phyloP scores from a whole-genome alignment of 2,797 vertebrate species.

The Fistularia tabacaria region DNA sequence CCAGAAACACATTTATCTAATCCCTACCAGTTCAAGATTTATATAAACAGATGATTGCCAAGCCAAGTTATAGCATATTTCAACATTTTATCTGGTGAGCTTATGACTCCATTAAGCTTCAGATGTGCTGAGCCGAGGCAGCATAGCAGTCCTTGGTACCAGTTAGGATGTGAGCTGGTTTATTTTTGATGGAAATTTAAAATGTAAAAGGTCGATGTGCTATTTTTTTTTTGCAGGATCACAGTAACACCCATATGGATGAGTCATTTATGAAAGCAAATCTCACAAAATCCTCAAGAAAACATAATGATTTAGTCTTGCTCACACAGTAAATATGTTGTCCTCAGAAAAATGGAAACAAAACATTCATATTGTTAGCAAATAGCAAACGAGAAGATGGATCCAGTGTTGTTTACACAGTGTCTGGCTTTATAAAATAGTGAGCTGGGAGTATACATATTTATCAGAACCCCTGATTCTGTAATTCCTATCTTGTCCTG shows the following conservation, averaged over 20 bases:
- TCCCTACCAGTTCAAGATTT: conserved; percentile 69
- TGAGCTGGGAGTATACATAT: conserved; percentile 4
- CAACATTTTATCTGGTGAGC: conserved; percentile 72
- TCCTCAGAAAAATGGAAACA: conserved; percentile 58
- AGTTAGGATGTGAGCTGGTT: conserved; percentile 82
- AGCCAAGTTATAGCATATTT: conserved; percentile 69
- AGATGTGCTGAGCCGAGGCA: conserved; percentile 74
- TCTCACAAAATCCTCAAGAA: conserved; percentile 71
- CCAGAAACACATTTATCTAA: conserved; percentile 71
- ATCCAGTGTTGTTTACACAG: conserved; percentile 47
- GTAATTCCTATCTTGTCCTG: too few species aligned
- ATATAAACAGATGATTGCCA: conserved; percentile 74
- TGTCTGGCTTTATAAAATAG: conserved; percentile 22
- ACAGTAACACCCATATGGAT: conserved; percentile 73
- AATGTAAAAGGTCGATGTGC: conserved; percentile 76
- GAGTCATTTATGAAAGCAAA: conserved; percentile 73
- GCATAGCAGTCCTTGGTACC: conserved; percentile 71
- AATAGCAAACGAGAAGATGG: conserved; percentile 63
- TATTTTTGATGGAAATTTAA: conserved; percentile 79
- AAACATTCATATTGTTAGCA: conserved; percentile 67
- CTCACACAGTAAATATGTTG: conserved; percentile 65
- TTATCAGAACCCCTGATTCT: too few species aligned
- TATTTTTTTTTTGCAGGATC: conserved; percentile 48
- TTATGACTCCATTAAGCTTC: conserved; percentile 78
- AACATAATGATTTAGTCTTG: conserved; percentile 71